Percentiles rank a stretch among this genome's conserved stretches.
These are phyloP conservation scores for Plebejus argus DNA, from an alignment of 2,888 invertebrate genomes.

Conservation along the genomic window DNA sequence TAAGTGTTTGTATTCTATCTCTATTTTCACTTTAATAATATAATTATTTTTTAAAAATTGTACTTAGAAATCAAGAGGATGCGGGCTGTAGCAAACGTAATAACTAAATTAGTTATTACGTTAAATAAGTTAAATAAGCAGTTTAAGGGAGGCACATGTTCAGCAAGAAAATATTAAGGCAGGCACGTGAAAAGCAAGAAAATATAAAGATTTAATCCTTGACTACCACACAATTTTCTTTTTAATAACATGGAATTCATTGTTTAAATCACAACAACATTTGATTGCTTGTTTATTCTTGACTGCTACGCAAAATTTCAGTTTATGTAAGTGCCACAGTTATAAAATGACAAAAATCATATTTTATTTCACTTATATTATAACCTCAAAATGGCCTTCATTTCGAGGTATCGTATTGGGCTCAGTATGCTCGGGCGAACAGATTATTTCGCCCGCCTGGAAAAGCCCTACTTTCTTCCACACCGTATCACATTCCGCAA, in stretches of 20 bases:
- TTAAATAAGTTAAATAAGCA: no score
- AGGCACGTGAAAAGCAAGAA: not conserved
- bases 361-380: not conserved
- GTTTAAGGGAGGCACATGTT: not conserved
- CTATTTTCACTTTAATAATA: not conserved
- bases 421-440: conserved; percentile 49
- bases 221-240: not conserved
- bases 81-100: not conserved
- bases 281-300: not conserved
- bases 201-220: no score
- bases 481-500: conserved; percentile 75
- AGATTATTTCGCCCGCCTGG: conserved; percentile 49
- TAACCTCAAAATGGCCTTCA: conserved; percentile 29
- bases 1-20: not conserved
- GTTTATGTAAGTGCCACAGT: not conserved
- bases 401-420: conserved; percentile 34
- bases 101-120: no score
- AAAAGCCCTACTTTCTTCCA: conserved; percentile 53
- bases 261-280: not conserved
- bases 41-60: not conserved
- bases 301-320: not conserved
- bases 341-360: not conserved
- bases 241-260: not conserved
- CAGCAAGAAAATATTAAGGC: no score
- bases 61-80: not conserved